These are phyloP conservation scores for Bibio marci DNA, from an alignment of 2,888 invertebrate genomes.

Conservation along the genomic window DNA sequence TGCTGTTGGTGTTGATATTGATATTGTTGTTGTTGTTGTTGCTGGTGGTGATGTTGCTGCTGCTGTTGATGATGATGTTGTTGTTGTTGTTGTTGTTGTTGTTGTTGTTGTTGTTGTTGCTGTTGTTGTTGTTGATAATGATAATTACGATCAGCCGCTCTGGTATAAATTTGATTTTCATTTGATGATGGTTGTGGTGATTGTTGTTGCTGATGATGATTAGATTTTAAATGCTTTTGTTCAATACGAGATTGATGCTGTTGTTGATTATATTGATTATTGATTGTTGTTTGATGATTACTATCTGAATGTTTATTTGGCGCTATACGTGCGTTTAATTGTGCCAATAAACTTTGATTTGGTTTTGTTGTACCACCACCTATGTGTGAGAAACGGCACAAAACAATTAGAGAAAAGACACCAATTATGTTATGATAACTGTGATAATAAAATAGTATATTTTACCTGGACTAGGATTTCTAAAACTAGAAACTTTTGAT, in stretches of 20 bases:
- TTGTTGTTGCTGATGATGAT: slow-evolving; percentile 2
- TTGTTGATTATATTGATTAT: slow-evolving; percentile 7
- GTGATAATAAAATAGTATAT: too few species aligned
- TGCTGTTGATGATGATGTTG: slow-evolving; percentile 8
- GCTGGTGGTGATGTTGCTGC: slow-evolving; percentile 20
- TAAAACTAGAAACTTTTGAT: slow-evolving; percentile 28
- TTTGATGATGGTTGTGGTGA: neutral
- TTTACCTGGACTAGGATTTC: slow-evolving; percentile 21
- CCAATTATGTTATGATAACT: too few species aligned
- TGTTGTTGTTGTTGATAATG: slow-evolving; percentile 14
- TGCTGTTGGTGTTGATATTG: slow-evolving; percentile 11
- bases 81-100: slow-evolving; percentile 16
- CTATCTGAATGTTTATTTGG: slow-evolving; percentile 5
- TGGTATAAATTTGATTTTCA: slow-evolving; percentile 13
- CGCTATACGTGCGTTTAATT: slow-evolving; percentile 17
- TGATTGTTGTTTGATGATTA: slow-evolving; percentile 11
- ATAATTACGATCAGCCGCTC: slow-evolving; percentile 13
- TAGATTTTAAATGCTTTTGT: neutral
- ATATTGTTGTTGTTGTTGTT: slow-evolving; percentile 20
- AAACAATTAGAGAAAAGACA: too few species aligned
- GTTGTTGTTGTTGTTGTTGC: slow-evolving; percentile 11
- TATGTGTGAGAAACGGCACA: too few species aligned
- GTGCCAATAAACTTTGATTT: slow-evolving; percentile 28
- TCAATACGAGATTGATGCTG: neutral
- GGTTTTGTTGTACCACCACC: slow-evolving; percentile 22